Evolutionary conservation across 2,797 vertebrate genomes (phyloP).

Genomic region (Propithecus perrieri): DNA sequence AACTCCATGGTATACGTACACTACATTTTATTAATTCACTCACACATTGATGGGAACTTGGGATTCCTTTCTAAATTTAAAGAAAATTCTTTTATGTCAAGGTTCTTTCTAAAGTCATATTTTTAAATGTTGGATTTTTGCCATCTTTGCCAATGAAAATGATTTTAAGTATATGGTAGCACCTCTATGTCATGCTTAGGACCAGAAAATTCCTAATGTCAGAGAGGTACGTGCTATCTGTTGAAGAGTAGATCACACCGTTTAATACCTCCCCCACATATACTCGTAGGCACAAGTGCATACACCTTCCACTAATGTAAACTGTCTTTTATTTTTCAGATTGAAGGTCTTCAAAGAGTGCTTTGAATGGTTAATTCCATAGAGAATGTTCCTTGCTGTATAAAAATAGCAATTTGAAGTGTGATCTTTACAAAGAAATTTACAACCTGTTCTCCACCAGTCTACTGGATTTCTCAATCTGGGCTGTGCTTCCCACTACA

Average conservation of each 20-base stretch:
- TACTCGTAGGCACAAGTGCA: neutral
- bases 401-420: neutral
- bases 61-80: neutral
- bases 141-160: neutral
- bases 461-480: neutral
- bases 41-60: no score
- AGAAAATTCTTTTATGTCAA: neutral
- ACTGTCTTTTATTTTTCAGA: neutral
- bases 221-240: neutral
- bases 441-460: neutral
- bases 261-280: fast-evolving
- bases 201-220: neutral
- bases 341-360: neutral
- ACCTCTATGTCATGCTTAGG: neutral
- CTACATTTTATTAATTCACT: no score
- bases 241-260: neutral
- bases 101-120: neutral
- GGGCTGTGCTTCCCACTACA: neutral
- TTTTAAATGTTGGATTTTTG: neutral
- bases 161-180: neutral
- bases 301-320: neutral
- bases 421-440: neutral
- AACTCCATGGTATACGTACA: no score
- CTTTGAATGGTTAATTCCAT: neutral
- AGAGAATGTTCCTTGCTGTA: neutral